phyloP scores from a whole-genome alignment of 2,797 vertebrate species.

The Peromyscus eremicus region DNA sequence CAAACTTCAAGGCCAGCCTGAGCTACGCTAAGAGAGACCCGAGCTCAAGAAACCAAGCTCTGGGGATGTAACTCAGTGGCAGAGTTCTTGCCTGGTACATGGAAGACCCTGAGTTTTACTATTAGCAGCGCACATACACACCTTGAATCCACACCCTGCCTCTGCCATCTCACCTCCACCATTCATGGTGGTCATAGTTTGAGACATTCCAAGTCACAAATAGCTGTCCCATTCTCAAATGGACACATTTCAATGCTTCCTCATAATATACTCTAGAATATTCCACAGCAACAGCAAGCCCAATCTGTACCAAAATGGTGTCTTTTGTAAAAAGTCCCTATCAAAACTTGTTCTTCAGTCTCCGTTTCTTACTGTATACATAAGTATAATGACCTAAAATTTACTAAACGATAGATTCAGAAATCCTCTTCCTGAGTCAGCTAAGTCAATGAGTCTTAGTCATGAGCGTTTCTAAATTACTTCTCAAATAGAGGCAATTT shows the following conservation, averaged over 20 bases:
- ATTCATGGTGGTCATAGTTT: background rate
- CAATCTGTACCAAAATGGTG: background rate
- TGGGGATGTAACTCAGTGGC: background rate
- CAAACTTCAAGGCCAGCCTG: background rate
- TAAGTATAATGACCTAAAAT: background rate
- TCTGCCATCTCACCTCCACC: background rate
- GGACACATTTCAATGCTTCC: background rate
- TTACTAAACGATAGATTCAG: background rate
- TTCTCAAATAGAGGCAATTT: background rate
- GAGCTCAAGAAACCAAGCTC: background rate
- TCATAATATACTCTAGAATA: constrained; percentile 43
- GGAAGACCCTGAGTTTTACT: background rate
- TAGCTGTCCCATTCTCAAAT: background rate
- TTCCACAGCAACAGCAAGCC: background rate
- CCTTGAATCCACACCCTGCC: background rate
- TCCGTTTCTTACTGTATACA: constrained; percentile 15
- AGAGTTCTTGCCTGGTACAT: background rate
- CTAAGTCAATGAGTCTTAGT: background rate
- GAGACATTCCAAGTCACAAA: constrained; percentile 11
- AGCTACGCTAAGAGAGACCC: background rate
- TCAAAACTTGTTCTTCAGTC: constrained; percentile 15
- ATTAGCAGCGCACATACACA: background rate
- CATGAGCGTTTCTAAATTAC: background rate
- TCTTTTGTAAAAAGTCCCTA: background rate
- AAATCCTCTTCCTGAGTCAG: background rate